Evolutionary conservation across 2,888 invertebrate species (phyloP).

Genomic region (Netelia melanura): DNA sequence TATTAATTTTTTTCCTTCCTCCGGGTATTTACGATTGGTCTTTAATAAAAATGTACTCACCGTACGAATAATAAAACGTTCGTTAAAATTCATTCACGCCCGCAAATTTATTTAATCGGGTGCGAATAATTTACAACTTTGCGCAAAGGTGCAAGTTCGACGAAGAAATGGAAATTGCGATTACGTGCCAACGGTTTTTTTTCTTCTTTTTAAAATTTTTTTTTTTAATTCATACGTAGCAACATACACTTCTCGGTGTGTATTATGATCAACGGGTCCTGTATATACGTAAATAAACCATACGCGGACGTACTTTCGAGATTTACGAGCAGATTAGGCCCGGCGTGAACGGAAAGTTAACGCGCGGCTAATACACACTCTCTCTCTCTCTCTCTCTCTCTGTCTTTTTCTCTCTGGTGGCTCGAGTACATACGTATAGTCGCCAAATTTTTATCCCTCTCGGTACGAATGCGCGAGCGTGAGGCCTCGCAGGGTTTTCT

Average conservation of each 20-base stretch:
- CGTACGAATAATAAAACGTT: background rate
- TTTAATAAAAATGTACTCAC: background rate
- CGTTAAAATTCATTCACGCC: background rate
- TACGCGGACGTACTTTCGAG: slow-evolving; percentile 46
- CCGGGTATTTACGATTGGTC: background rate
- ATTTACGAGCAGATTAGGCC: slow-evolving; percentile 72
- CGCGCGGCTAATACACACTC: background rate
- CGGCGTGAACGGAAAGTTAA: slow-evolving; percentile 1
- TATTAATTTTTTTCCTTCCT: background rate
- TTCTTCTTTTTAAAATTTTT: too few relatives aligned
- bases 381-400: background rate
- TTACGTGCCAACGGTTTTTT: slow-evolving; percentile 56
- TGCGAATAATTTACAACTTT: slow-evolving; percentile 68
- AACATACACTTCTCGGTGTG: too few relatives aligned
- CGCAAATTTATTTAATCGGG: slow-evolving; percentile 16
- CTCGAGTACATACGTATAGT: background rate
- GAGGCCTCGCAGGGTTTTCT: background rate
- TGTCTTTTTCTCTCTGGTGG: background rate
- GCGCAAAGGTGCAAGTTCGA: slow-evolving; percentile 73
- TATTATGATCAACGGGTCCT: too few relatives aligned
- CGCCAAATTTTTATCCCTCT: slow-evolving; percentile 53
- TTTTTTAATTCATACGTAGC: too few relatives aligned
- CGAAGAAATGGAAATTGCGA: slow-evolving; percentile 71
- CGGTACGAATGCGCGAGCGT: slow-evolving; percentile 67
- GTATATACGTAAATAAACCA: slow-evolving; percentile 3